These are phyloP conservation scores for Amblyraja radiata DNA, from an alignment of 2,797 vertebrate species.

Conservation along the genomic window DNA sequence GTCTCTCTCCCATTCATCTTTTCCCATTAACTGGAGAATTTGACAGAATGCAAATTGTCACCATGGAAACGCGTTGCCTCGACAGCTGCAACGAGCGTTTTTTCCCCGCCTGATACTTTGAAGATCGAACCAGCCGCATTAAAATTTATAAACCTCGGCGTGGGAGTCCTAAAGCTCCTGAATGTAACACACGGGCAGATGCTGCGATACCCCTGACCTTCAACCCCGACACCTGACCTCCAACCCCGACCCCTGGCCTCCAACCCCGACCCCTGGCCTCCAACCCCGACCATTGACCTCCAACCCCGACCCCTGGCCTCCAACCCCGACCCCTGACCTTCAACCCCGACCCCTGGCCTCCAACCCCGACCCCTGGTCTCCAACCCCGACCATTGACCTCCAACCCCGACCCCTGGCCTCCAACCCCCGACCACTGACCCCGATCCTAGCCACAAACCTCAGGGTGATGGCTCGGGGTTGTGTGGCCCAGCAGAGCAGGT, in stretches of 20 bases:
- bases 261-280: background rate
- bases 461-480: background rate
- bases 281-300: too few relatives aligned
- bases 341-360: background rate
- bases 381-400: too few relatives aligned
- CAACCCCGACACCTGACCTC: background rate
- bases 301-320: background rate
- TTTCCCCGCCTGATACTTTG: background rate
- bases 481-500: background rate
- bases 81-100: background rate
- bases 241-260: too few relatives aligned
- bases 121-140: background rate
- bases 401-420: background rate
- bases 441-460: background rate
- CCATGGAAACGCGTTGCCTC: constrained; percentile 1
- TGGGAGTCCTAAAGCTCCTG: background rate
- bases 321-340: too few relatives aligned
- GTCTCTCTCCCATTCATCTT: too few relatives aligned
- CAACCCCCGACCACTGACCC: too few relatives aligned
- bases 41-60: constrained; percentile 16
- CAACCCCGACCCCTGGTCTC: too few relatives aligned
- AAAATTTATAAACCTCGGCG: background rate
- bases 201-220: background rate
- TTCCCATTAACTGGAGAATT: background rate
- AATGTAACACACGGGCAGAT: background rate